Evolutionary conservation across 2,888 invertebrate genomes (phyloP), one percentile per base, ranked within the genome.

Genomic region (Electrophaes corylata): DNA sequence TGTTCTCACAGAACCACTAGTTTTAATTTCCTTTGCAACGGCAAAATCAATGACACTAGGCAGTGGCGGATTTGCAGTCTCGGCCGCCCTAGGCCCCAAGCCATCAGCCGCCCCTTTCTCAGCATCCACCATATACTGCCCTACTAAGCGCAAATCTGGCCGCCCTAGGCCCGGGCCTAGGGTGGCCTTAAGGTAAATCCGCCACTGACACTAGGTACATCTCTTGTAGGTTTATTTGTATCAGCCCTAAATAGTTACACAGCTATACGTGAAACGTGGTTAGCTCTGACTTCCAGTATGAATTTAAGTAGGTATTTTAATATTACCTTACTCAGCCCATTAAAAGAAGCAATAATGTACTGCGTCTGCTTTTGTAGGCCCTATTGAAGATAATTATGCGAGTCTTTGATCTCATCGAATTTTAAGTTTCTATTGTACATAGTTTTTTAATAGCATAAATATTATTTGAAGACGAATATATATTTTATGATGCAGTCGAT

Each of bases 361-460:
- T n/a, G 50, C 29, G 48, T 41, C 23, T 44, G 47, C 16, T 39
- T 37, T 14, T 35, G 45, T 31, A 44, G 37, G 43, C 11, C 29
- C 68, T 70, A 76, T 70, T 73, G 72, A 72, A 72, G 67, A 74
- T 72, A 70, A 74, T 71, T 73, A 83, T 82, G 88, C 82, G 87
- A 84, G 83, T 85, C 83, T 86, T 88, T 91, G 90, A 90, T 90
- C 90, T 91, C 91, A 90, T 87, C 23, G 37, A 37, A 37, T 50
- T 87, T 86, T 86, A 85, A 88, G 82, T 83, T 37, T 16, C 73
- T 86, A 79, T 82, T 84, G 78, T 88, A 78, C 86, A 78, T 86
- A 86, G 79, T 80, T 78, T 76, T 79, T 78, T 78, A 86, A 83
- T 88, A 84, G 78, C 71, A 80, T 80, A 82, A 81, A 29, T 71